These are phyloP conservation scores for Phymorhynchus buccinoides DNA, from an alignment of 1,140 invertebrate species.

Conservation along the genomic window DNA sequence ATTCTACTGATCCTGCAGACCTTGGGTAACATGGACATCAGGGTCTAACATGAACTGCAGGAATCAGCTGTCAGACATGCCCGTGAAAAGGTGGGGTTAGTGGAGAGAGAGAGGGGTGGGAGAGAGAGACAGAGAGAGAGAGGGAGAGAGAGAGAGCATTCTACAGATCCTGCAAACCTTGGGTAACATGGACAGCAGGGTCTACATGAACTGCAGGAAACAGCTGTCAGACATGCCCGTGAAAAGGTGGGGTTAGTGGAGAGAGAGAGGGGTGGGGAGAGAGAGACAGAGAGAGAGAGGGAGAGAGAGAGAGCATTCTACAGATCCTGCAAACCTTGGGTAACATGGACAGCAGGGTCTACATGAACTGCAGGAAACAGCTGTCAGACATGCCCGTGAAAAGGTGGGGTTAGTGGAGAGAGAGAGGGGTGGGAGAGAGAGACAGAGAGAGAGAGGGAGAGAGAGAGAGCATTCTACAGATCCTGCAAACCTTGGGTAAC, in stretches of 20 bases:
- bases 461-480: slow-evolving; percentile 76
- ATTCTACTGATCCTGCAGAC: slow-evolving; percentile 83
- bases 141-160: slow-evolving; percentile 72
- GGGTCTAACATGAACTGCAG: slow-evolving; percentile 91
- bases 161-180: slow-evolving; percentile 81
- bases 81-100: slow-evolving; percentile 88
- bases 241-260: slow-evolving; percentile 84
- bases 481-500: slow-evolving; percentile 91
- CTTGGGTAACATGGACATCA: slow-evolving; percentile 93
- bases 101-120: no score
- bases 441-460: no score
- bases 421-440: no score
- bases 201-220: slow-evolving; percentile 93
- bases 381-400: slow-evolving; percentile 95
- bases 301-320: no score
- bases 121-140: no score
- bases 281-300: no score
- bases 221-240: slow-evolving; percentile 98
- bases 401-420: no score
- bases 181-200: slow-evolving; percentile 91
- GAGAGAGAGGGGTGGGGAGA: no score
- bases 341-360: slow-evolving; percentile 92
- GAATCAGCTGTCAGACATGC: slow-evolving; percentile 98
- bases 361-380: slow-evolving; percentile 94
- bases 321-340: slow-evolving; percentile 86